phyloP scores from a whole-genome alignment of 2,888 invertebrate species.

The Meteorus colon region DNA sequence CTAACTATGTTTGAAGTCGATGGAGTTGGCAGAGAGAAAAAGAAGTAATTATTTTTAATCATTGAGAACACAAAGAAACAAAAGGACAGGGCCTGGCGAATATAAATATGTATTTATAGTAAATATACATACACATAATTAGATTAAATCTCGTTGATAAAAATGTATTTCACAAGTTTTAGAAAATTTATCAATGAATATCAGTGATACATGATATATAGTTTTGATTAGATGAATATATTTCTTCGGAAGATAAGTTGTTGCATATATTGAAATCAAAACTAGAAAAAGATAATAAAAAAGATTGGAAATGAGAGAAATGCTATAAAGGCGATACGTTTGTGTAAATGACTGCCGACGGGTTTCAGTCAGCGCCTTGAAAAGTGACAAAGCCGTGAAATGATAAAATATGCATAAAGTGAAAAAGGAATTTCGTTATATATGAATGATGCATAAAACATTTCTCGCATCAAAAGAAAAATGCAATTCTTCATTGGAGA shows the following conservation, averaged over 20 bases:
- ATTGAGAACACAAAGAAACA: not conserved
- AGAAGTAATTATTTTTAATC: conserved; percentile 1
- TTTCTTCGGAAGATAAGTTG: not conserved
- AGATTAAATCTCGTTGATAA: not conserved
- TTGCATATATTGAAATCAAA: conserved; percentile 2
- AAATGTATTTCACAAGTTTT: not conserved
- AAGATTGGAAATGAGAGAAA: not conserved
- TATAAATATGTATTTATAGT: conserved; percentile 11
- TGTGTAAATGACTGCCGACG: conserved; percentile 22
- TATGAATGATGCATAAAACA: conserved; percentile 29
- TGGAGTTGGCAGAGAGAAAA: not conserved
- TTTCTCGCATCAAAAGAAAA: conserved; percentile 26
- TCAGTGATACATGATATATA: conserved; percentile 1
- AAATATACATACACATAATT: not conserved
- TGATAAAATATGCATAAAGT: conserved; percentile 31
- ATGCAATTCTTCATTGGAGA: conserved; percentile 17
- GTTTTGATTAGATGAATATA: conserved; percentile 6
- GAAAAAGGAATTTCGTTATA: conserved; percentile 18
- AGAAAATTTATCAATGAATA: conserved; percentile 16
- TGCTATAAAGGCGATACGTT: not conserved
- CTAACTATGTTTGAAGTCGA: conserved; percentile 65
- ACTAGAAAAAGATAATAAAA: not conserved
- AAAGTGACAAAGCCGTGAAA: conserved; percentile 32
- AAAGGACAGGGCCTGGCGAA: not conserved
- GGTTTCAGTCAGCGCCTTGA: conserved; percentile 39